These are phyloP conservation scores for Nomada goodeniana DNA, from an alignment of 2,888 invertebrate genomes.

Conservation along the genomic window DNA sequence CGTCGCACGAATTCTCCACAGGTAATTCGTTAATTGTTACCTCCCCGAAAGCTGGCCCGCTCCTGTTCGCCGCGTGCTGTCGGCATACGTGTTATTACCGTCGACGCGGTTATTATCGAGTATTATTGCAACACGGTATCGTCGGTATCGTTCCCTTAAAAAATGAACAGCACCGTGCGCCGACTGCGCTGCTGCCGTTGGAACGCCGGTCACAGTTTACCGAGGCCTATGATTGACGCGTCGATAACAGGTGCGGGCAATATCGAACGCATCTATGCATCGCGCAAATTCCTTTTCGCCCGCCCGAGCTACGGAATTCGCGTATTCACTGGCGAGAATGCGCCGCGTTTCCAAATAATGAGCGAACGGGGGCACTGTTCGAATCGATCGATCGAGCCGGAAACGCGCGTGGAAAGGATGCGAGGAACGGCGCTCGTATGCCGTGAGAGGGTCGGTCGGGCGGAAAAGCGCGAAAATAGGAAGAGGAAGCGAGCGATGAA, in stretches of 20 bases:
- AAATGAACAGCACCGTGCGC: too few species aligned
- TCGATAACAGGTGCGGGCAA: neutral
- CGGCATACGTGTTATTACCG: neutral
- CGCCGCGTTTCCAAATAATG: neutral
- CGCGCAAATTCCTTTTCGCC: too few species aligned
- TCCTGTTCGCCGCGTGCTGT: neutral
- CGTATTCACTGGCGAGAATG: too few species aligned
- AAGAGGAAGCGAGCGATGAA: conserved; percentile 47
- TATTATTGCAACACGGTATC: neutral
- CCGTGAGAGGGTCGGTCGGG: conserved; percentile 14
- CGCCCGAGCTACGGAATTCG: too few species aligned
- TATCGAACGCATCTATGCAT: too few species aligned
- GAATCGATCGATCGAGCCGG: conserved; percentile 27
- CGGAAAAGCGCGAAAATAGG: conserved; percentile 60
- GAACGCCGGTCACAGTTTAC: too few species aligned
- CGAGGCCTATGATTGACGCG: neutral
- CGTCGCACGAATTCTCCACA: conserved; percentile 15
- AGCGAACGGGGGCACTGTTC: conserved; percentile 5
- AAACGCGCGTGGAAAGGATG: conserved; percentile 26
- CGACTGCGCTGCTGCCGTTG: too few species aligned
- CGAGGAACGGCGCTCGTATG: conserved; percentile 2
- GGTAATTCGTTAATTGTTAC: conserved; percentile 32
- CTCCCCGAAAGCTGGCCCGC: neutral
- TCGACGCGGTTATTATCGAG: neutral
- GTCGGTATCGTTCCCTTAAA: neutral